Evolutionary conservation across 2,797 vertebrate species (phyloP).

Genomic region (Melanogrammus aeglefinus): DNA sequence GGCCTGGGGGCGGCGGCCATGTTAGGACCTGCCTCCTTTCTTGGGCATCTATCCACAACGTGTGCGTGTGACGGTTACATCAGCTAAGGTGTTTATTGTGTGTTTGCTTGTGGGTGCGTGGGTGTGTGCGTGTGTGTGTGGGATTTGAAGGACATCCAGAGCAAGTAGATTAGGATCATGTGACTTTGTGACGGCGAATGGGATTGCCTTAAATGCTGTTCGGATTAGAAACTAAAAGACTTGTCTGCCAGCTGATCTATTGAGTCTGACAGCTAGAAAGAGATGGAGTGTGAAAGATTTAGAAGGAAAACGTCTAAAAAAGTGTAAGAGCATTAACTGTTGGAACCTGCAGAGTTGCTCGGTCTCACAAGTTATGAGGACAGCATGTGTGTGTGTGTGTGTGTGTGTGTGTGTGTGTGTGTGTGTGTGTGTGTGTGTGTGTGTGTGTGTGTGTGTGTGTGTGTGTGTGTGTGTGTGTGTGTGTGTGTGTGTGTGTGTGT

Average conservation of each 20-base stretch:
- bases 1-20: slow-evolving; percentile 31
- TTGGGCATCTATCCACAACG: slow-evolving; percentile 36
- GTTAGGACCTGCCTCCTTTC: slow-evolving; percentile 49
- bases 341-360: slow-evolving; percentile 26
- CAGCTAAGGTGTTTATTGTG: neutral
- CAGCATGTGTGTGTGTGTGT: neutral
- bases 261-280: too few relatives aligned
- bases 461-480: neutral
- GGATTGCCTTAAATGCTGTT: neutral
- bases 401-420: too few relatives aligned
- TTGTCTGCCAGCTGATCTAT: too few relatives aligned
- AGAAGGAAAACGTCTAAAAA: neutral
- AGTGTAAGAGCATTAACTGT: neutral
- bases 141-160: neutral
- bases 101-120: neutral
- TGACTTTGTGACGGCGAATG: neutral
- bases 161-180: neutral
- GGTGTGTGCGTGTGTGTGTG: neutral
- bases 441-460: too few relatives aligned
- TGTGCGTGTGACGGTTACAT: slow-evolving; percentile 23
- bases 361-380: neutral
- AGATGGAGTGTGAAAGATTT: neutral
- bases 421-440: neutral
- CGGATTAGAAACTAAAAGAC: neutral
- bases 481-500: neutral